phyloP scores from a whole-genome alignment of 2,113 vertebrate genomes.

The Acanthisitta chloris region DNA sequence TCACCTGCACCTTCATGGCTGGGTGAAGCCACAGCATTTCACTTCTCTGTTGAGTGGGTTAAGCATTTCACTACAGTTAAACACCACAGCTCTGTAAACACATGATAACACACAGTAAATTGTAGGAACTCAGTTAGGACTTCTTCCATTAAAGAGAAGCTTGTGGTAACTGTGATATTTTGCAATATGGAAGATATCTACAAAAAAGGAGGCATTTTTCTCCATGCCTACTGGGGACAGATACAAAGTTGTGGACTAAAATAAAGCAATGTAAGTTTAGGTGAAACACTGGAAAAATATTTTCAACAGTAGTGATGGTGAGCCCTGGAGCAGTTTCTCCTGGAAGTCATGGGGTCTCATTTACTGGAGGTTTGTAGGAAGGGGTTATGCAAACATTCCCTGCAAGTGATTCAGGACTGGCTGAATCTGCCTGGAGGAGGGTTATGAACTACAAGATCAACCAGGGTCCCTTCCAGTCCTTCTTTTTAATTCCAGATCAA shows the following conservation, averaged over 20 bases:
- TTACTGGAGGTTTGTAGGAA: neutral
- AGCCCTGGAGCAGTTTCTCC: neutral
- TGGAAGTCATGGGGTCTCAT: neutral
- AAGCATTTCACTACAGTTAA: neutral
- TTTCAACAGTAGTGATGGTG: neutral
- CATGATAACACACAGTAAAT: neutral
- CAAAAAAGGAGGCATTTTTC: neutral
- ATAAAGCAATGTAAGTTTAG: neutral
- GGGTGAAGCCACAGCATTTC: neutral
- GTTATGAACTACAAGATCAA: conserved; percentile 8
- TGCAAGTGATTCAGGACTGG: neutral
- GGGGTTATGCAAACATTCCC: conserved; percentile 43
- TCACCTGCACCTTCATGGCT: neutral
- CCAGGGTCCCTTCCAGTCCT: neutral
- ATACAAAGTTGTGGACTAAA: neutral
- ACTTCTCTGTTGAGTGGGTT: neutral
- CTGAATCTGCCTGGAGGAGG: neutral
- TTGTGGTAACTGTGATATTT: neutral
- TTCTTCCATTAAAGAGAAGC: neutral
- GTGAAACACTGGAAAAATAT: neutral
- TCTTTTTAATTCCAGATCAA: neutral
- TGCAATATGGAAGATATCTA: neutral
- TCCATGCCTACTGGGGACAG: neutral
- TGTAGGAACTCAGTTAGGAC: neutral
- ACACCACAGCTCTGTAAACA: neutral